Evolutionary conservation across 2,797 vertebrate species (phyloP), one percentile per base, ranked within the genome.

Genomic region (Chelonia mydas): DNA sequence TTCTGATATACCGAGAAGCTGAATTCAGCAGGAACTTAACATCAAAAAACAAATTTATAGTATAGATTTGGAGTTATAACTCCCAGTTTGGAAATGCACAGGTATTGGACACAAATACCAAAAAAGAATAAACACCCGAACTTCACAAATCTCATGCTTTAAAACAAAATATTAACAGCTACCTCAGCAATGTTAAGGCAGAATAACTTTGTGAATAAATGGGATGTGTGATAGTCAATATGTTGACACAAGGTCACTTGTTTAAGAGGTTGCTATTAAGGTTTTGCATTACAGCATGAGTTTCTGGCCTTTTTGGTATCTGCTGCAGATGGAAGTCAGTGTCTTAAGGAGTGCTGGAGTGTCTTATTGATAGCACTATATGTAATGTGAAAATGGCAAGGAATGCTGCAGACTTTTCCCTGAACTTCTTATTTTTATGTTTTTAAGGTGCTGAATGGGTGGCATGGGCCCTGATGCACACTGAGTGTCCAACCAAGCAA

Each of bases 241-340:
- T 27, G 87, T 57, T 27, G 25, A 84, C 91, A 93, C 91, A 6
- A 41, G 92, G 93, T 25, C 68, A 41, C 10, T 6, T 23, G 89
- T 95, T 83, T 49, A 89, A 57, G 51, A 84, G 68, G 83, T 37
- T 3, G 2, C 91, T 96, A 96, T 96, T 97, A 95, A 95, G 81
- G 81, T 84, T 93, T 87, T 93, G 45, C 68, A 94, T 93, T 94
- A 90, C 86, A 1, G 3, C 41, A 11, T 78, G 51, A 90, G 76
- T 90, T 95, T 90, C 95, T 76, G 90, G 72, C 74, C 27, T 59
- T 83, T 83, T 84, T 91, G 83, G 68, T 95, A 57, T 92, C 93
- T 84, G 55, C 95, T 96, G 93, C 93, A 95, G 93, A 87, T 2
- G 86, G 83, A 93, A 94, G 83, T 94, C 90, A 90, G 89, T 83